Evolutionary conservation across 2,113 vertebrate genomes (phyloP).

Genomic region (Alethe castanea): DNA sequence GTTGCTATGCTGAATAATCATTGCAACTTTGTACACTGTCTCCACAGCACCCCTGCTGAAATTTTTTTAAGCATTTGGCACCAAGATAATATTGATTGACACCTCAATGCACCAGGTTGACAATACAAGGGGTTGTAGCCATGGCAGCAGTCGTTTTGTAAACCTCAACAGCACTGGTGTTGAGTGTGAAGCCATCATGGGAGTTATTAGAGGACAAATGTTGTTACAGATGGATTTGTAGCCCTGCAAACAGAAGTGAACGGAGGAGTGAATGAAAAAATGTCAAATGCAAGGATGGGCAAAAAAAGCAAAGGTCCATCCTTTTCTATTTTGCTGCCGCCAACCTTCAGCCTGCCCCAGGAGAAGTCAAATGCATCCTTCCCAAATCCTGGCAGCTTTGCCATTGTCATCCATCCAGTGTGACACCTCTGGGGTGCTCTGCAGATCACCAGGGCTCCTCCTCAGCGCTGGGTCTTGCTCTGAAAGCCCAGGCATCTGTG

Average conservation of each 20-base stretch:
- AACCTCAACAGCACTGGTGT: not conserved
- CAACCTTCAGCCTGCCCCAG: not conserved
- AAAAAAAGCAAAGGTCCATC: not conserved
- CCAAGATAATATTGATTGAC: not conserved
- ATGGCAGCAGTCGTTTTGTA: not conserved
- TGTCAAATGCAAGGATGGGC: not conserved
- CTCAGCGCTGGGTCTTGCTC: not conserved
- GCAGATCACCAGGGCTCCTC: not conserved
- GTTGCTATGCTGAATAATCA: not conserved
- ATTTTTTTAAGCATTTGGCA: not conserved
- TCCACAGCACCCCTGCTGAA: not conserved
- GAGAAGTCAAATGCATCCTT: not conserved
- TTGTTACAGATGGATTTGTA: not conserved
- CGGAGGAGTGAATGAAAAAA: not conserved
- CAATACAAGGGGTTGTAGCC: not conserved
- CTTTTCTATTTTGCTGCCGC: not conserved
- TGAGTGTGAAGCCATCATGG: not conserved
- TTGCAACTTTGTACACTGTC: not conserved
- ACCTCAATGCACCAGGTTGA: not conserved
- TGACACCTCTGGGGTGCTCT: not conserved
- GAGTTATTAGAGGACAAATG: not conserved
- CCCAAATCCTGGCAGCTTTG: not conserved
- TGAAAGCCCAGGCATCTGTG: not conserved
- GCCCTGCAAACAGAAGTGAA: not conserved
- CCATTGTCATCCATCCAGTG: accelerated